phyloP scores from a whole-genome alignment of 2,797 vertebrate genomes.

The Ctenochaetus hawaiiensis region DNA sequence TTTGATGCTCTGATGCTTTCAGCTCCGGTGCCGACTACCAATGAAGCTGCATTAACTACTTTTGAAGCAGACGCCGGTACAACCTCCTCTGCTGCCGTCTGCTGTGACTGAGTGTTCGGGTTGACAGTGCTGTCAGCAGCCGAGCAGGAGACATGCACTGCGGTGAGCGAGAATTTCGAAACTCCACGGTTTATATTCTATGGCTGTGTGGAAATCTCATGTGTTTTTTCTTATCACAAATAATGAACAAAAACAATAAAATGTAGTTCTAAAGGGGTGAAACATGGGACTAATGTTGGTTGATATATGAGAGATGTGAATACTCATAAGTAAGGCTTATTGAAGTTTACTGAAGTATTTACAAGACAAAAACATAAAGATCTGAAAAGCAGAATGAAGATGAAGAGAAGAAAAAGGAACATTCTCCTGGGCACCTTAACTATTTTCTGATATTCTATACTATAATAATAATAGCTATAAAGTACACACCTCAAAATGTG shows the following conservation, averaged over 20 bases:
- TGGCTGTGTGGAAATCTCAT: neutral
- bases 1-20: neutral
- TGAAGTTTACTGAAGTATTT: neutral
- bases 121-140: slow-evolving; percentile 24
- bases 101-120: slow-evolving; percentile 1
- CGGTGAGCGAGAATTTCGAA: neutral
- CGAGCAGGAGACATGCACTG: neutral
- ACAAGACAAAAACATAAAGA: neutral
- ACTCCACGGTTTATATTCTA: neutral
- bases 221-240: neutral
- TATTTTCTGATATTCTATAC: neutral
- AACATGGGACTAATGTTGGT: neutral
- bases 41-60: slow-evolving; percentile 1
- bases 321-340: neutral
- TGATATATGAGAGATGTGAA: neutral
- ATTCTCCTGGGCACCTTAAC: neutral
- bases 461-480: neutral
- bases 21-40: neutral
- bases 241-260: neutral
- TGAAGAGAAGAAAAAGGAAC: neutral
- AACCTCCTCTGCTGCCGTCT: neutral
- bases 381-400: neutral
- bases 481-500: neutral
- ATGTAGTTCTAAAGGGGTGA: neutral
- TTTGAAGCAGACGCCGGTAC: neutral